Percentiles rank a stretch among this genome's conserved stretches.
These are phyloP conservation scores for Hetaerina titia DNA, from an alignment of 2,888 invertebrate species.

Conservation along the genomic window DNA sequence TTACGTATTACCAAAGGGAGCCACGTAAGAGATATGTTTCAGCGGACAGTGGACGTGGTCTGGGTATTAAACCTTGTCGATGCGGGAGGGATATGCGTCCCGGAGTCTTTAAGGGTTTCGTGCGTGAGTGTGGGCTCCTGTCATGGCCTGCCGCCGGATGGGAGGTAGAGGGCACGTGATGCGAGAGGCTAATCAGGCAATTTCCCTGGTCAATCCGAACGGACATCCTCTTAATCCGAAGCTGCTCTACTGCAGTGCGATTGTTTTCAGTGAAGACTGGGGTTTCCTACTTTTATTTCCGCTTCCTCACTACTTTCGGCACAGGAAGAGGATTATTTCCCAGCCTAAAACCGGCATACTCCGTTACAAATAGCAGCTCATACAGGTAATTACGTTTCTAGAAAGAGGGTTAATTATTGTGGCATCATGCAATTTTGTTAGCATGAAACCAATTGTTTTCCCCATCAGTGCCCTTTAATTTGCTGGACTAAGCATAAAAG, in stretches of 20 bases:
- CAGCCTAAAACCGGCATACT: too few species aligned
- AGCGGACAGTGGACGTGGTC: not conserved
- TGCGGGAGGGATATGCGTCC: not conserved
- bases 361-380: too few species aligned
- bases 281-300: too few species aligned
- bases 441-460: too few species aligned
- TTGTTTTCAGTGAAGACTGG: not conserved
- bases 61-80: not conserved
- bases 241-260: not conserved
- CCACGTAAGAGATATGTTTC: slow-evolving; percentile 9
- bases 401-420: too few species aligned
- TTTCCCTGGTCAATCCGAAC: not conserved
- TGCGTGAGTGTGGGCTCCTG: not conserved
- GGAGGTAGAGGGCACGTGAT: not conserved
- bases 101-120: not conserved
- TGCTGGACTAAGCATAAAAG: too few species aligned
- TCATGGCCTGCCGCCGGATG: too few species aligned
- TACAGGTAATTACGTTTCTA: too few species aligned
- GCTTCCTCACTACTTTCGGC: too few species aligned
- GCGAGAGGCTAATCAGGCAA: not conserved
- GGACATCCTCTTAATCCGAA: not conserved
- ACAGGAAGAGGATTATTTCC: too few species aligned
- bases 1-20: not conserved
- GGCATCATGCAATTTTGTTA: too few species aligned
- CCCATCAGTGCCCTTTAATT: too few species aligned